A percentile compares a stretch with the other conserved stretches of the same genome.
These are phyloP conservation scores for Ruditapes philippinarum DNA, from an alignment of 1,140 invertebrate genomes.

Conservation along the genomic window DNA sequence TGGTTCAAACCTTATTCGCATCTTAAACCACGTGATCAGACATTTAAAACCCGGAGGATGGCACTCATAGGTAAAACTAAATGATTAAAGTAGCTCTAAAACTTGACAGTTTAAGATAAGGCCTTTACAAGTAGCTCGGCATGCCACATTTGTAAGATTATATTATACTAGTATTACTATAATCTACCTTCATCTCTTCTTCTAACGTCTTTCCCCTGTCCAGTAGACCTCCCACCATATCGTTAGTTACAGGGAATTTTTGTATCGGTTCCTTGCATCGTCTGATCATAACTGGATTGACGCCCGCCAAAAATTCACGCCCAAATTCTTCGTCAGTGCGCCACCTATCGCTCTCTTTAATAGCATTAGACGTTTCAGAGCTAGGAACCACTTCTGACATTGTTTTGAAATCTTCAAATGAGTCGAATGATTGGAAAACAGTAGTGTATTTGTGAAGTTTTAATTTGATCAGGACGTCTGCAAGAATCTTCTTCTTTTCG, in stretches of 20 bases:
- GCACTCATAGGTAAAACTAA: no score
- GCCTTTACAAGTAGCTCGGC: no score
- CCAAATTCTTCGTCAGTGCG: slow-evolving; percentile 58
- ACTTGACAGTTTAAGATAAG: no score
- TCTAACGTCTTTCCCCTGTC: slow-evolving; percentile 34
- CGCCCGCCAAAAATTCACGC: slow-evolving; percentile 36
- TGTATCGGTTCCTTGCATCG: slow-evolving; percentile 8
- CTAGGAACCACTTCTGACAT: slow-evolving; percentile 33
- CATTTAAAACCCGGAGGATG: no score
- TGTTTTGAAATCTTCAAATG: slow-evolving; percentile 35
- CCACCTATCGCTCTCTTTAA: slow-evolving; percentile 52
- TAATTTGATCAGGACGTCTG: slow-evolving; percentile 38
- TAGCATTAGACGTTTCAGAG: slow-evolving; percentile 28
- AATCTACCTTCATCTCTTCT: slow-evolving; percentile 57
- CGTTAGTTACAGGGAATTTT: slow-evolving; percentile 60
- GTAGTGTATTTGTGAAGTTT: slow-evolving; percentile 49
- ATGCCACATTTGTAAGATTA: no score
- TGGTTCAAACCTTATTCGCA: no score
- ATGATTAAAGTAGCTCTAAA: no score
- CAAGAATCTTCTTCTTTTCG: slow-evolving; percentile 56
- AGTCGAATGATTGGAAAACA: slow-evolving; percentile 53
- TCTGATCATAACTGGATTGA: slow-evolving; percentile 52
- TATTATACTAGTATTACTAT: no score
- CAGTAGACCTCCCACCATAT: slow-evolving; percentile 48
- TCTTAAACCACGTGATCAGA: no score